A percentile compares a stretch with the other conserved stretches of the same genome.
Evolutionary conservation across 2,797 vertebrate genomes (phyloP).

Genomic region (Sphenodon punctatus): DNA sequence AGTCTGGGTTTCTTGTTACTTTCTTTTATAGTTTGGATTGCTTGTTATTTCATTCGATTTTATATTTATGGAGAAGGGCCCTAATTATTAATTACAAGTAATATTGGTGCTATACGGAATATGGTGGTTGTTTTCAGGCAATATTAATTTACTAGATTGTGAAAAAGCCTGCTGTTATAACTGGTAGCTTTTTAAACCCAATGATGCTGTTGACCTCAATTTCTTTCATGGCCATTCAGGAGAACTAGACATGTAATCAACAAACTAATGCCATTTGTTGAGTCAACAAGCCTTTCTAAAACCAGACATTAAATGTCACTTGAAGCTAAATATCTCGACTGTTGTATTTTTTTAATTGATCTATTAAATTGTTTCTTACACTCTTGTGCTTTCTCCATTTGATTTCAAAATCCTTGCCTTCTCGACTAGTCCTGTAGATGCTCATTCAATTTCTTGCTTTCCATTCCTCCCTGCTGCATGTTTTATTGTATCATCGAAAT

Average conservation of each 20-base stretch:
- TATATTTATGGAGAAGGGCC: no score
- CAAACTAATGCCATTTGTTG: not conserved
- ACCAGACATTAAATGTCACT: not conserved
- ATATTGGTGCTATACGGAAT: no score
- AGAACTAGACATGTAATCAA: not conserved
- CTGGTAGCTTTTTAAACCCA: no score
- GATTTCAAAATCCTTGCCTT: not conserved
- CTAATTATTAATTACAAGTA: no score
- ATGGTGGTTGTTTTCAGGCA: fast-evolving
- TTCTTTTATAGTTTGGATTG: no score
- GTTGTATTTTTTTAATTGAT: not conserved
- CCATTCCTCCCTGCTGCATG: not conserved
- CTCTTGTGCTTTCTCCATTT: not conserved
- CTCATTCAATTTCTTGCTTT: not conserved
- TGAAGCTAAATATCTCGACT: not conserved
- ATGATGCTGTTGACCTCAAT: not conserved
- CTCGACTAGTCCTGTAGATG: not conserved
- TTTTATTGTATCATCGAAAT: not conserved
- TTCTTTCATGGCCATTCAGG: not conserved
- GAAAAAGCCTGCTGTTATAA: no score
- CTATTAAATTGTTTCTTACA: not conserved
- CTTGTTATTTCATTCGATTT: no score
- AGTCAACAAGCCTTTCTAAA: not conserved
- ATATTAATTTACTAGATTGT: not conserved
- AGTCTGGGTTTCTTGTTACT: no score